Evolutionary conservation across 2,888 invertebrate genomes (phyloP).

Genomic region (Asteroscopus sphinx): DNA sequence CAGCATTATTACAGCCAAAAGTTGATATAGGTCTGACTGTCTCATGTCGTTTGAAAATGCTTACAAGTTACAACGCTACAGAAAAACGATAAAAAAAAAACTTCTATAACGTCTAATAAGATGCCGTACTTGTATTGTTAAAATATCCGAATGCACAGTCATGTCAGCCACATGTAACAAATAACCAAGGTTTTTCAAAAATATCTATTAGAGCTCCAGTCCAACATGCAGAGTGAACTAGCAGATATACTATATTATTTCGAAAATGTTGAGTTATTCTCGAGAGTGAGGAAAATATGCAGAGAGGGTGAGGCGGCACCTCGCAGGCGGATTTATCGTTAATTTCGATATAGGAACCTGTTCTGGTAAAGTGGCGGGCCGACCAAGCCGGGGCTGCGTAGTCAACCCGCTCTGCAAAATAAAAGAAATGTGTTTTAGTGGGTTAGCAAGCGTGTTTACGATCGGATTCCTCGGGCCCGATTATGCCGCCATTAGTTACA

Average conservation of each 20-base stretch:
- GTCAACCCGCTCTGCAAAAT: constrained; percentile 82
- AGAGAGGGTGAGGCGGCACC: constrained; percentile 73
- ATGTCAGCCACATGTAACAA: not conserved
- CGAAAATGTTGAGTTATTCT: constrained; percentile 61
- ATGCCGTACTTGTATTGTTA: not conserved
- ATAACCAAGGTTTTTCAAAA: constrained; percentile 20
- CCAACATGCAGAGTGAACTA: constrained; percentile 18
- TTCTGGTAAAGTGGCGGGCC: constrained; percentile 78
- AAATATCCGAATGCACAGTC: not conserved
- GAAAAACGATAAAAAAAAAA: constrained; percentile 15
- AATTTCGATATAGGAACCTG: constrained; percentile 85
- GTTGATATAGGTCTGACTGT: constrained; percentile 33
- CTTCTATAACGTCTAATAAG: not conserved
- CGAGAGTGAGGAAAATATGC: constrained; percentile 75
- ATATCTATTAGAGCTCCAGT: constrained; percentile 15
- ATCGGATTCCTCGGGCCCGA: constrained; percentile 81
- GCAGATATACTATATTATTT: constrained; percentile 1
- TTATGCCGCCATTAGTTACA: constrained; percentile 86
- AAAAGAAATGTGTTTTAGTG: constrained; percentile 90
- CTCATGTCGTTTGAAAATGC: constrained; percentile 17
- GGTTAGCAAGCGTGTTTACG: constrained; percentile 89
- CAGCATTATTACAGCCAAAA: constrained; percentile 27
- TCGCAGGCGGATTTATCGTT: constrained; percentile 81
- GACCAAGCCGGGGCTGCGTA: constrained; percentile 69
- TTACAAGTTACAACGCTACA: constrained; percentile 14